Base-by-base conservation (phyloP, 2,888 invertebrate genomes). In the Eurytoma adleriae region DNA sequence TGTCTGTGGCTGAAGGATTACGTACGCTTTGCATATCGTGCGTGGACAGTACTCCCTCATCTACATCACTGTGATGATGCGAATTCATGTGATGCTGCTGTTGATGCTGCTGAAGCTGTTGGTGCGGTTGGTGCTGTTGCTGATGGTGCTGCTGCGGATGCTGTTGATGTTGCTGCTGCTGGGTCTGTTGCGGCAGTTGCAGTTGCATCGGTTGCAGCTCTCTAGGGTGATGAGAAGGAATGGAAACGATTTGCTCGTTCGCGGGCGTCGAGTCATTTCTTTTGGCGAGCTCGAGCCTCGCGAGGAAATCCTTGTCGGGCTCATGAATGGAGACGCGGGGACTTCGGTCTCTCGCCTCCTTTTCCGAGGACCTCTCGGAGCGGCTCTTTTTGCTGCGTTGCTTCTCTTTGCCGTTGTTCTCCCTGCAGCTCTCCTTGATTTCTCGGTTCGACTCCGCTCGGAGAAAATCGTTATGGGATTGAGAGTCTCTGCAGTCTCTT, bases 1-100 rank as follows among this genome's bases (percentile, higher is more conserved):
- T 94, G 56, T 90, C 91, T 1, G 90, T 89, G 2, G 89, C 89
- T 2, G 90, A 90, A 4, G 89, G 88, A 84, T 89, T 89, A 30
- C 90, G 85, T 24, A 86, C 83, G 7, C 84, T 85, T 59, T 88
- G 90, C 82, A 89, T 88, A 50, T 90, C 90, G 78, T 90, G 89
- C 14, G 86, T 88, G 7, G 89, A 89, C 24, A 89, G 79, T 0
- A 84, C 86, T 2, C 90, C 89, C 66, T 90, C 88, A 64, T 91
- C 91, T 10, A 88, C 82, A 62, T 91, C 91, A 62, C 89, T 90
- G 80, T 89, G 88, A 27, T 88, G 52, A 68, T 85, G 87, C 61
- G 88, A 68, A 67, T 86, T 87, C 24, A 86, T 85, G 54, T 86
- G 87, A 48, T 87, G 85, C 30, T 87, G 87, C 80, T 86, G 83